Percentiles rank a stretch among this genome's conserved stretches.
These are phyloP conservation scores for Ramazzottius varieornatus DNA, from an alignment of 2,888 invertebrate species.

Conservation along the genomic window DNA sequence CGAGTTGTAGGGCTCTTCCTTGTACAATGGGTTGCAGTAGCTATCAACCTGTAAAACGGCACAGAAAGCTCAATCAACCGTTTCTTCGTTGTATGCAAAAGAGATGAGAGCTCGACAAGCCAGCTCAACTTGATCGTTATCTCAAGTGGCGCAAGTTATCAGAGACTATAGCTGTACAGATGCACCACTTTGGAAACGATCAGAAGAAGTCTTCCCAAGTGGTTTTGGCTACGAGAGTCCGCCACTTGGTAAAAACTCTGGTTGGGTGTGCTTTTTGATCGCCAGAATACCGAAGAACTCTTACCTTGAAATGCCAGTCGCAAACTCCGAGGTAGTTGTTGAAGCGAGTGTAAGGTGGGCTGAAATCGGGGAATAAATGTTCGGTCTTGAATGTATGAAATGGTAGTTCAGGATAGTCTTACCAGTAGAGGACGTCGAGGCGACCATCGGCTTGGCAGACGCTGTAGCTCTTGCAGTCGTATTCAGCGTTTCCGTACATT, in stretches of 20 bases:
- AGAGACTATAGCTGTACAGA: no score
- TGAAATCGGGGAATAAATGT: no score
- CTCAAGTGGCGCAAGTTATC: no score
- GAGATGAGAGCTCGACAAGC: background rate
- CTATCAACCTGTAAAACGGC: background rate
- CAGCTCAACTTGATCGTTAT: background rate
- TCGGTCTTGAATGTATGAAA: no score
- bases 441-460: constrained; percentile 3
- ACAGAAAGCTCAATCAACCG: background rate
- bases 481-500: background rate
- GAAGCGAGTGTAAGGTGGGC: constrained; percentile 3
- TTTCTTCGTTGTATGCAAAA: background rate
- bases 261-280: no score
- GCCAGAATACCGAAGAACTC: no score
- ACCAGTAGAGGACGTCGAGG: background rate
- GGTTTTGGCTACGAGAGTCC: no score
- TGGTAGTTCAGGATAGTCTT: no score
- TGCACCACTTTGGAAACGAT: no score
- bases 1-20: background rate
- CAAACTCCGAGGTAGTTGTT: constrained; percentile 4
- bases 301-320: constrained; percentile 1
- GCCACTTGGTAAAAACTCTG: no score
- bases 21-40: background rate
- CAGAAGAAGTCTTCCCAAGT: no score
- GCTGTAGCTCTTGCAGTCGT: background rate